Evolutionary conservation across 2,888 invertebrate genomes (phyloP), one percentile per base, ranked within the genome.

Genomic region (Drosophila suboccidentalis): DNA sequence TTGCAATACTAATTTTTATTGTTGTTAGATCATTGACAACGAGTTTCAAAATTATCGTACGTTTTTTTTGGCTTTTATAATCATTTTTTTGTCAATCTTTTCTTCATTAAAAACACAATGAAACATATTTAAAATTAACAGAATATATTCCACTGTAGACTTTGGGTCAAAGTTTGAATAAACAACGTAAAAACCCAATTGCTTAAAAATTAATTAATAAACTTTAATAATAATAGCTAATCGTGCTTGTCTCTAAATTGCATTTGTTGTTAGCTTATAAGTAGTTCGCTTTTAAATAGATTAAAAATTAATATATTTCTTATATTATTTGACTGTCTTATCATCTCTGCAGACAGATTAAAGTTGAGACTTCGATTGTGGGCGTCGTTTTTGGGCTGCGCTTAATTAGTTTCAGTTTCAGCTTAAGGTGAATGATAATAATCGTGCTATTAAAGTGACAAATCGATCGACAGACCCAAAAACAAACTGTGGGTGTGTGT

Each of bases 351-450:
- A 46, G 22, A 32, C 32, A 49, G 47, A 53, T 73, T 72, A 57
- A 54, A 38, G 26, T 39, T 49, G 44, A 55, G 38, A 57, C 26
- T n/a, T 36, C 8, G 17, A 5, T 22, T 62, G 87, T 79, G 75
- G 85, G 80, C 67, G 82, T 62, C 55, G 22, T 22, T 80, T 78
- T 77, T 81, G 83, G 78, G n/a, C 49, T 73, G 66, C 71, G 68
- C 82, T 82, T 69, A 87, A 85, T 87, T 78, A 80, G 86, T 71
- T 80, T 57, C 54, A 44, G 75, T 58, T 68, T 63, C 57, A 50
- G 70, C 61, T 82, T 74, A 69, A 53, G 44, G 13, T 32, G 10
- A 65, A 47, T 51, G 72, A 79, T 79, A 71, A 60, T 51, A 66
- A 81, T 80, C 80, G 58, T 66, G 39, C 65, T 46, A 79, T 79